These are phyloP conservation scores for Rhinella marina DNA, from an alignment of 2,797 vertebrate genomes.

Conservation along the genomic window DNA sequence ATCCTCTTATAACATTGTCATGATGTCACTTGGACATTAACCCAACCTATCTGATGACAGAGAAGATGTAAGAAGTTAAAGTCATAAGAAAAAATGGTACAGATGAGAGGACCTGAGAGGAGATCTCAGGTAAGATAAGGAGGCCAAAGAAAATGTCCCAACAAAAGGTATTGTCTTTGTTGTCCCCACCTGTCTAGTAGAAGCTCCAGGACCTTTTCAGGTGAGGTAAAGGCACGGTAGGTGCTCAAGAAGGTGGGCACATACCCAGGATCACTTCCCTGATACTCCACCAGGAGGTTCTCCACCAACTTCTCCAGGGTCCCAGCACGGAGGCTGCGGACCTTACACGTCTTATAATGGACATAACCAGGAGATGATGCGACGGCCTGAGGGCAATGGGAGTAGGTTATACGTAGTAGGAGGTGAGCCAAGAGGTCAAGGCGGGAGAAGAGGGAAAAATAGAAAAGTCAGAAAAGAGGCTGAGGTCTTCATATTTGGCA, in stretches of 20 bases:
- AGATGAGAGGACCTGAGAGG: not conserved
- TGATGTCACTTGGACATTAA: not conserved
- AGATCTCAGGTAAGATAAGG: not conserved
- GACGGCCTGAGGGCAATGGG: not conserved
- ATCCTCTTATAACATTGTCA: not conserved
- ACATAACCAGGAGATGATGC: conserved; percentile 70
- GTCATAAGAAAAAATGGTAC: not conserved
- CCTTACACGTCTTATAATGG: conserved; percentile 86
- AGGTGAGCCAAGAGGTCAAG: not conserved
- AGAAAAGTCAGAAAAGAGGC: not conserved
- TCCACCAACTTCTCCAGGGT: conserved; percentile 76
- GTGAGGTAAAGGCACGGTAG: conserved; percentile 81
- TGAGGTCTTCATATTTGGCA: not conserved
- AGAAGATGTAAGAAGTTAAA: not conserved
- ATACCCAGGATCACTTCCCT: conserved; percentile 77
- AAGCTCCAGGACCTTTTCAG: conserved; percentile 76
- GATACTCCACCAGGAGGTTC: conserved; percentile 77
- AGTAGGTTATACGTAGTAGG: not conserved
- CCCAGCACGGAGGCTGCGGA: conserved; percentile 82
- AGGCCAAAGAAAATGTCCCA: not conserved
- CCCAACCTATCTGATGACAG: not conserved
- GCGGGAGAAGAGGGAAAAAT: not conserved
- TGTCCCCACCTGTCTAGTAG: conserved; percentile 78
- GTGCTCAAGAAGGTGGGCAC: conserved; percentile 83
- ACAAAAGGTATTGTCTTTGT: not conserved